Evolutionary conservation across 2,797 vertebrate genomes (phyloP), one percentile per base, ranked within the genome.

Genomic region (Carcharodon carcharias): DNA sequence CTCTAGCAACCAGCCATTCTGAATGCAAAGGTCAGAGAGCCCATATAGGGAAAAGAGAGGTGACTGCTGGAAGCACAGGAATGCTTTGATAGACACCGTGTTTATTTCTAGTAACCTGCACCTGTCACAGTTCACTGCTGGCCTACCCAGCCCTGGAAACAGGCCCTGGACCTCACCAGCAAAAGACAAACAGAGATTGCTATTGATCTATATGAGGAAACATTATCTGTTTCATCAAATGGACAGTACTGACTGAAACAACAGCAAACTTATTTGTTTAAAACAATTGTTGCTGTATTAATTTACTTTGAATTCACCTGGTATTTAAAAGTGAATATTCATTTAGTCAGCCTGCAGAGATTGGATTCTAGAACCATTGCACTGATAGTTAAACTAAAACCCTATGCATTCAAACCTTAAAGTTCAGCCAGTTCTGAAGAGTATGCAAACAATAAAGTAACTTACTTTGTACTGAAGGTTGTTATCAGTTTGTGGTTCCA

Each of bases 81-180:
- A 50, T 87, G 26, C 96, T 96, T 40, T 0, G 0, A 31, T 0
- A 0, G 69, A 58, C 45, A 73, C 69, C 23, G 85, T 95, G 0
- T 0, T 95, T 91, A 96, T 97, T 96, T 91, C 95, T 96, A 96
- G 96, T 96, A 96, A 96, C 67, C 11, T 96, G 97, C 97, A 98
- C 98, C 97, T 98, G 97, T 98, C 98, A 97, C 96, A 96, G 96
- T 97, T 97, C 97, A 97, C 97, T 97, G 97, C 97, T 97, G 97
- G 97, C 93, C 96, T 97, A 97, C 96, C 96, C 96, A 96, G 96
- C 96, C 80, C 96, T 96, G 96, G 89, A 97, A 97, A 96, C 95
- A 85, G 96, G 97, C 96, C 96, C 96, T 96, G 95, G 69, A 73
- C 50, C 94, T 77, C 69, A 54, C 58, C 94, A 95, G n/a, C 50